Percentiles rank a stretch among this genome's conserved stretches.
phyloP scores from a whole-genome alignment of 2,797 vertebrate species.

The Merluccius polli region DNA sequence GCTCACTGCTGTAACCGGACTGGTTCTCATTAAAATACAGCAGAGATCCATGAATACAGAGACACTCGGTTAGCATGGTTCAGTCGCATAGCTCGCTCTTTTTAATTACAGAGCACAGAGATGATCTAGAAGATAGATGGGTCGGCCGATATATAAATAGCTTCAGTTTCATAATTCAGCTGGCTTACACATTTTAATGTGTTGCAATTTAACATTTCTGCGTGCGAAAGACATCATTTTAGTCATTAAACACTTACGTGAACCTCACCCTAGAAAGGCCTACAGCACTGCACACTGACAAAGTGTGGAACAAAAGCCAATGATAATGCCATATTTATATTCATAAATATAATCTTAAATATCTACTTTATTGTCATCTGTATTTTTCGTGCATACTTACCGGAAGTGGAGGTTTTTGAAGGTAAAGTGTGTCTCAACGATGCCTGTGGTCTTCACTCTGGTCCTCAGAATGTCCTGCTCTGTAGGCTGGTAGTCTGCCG shows the following conservation, averaged over 20 bases:
- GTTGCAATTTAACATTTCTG: not conserved
- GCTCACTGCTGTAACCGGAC: slow-evolving; percentile 49
- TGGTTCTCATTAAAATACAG: slow-evolving; percentile 42
- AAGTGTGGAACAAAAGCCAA: not conserved
- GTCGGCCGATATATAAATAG: slow-evolving; percentile 3
- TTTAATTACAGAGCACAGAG: slow-evolving; percentile 41
- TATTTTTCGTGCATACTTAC: slow-evolving; percentile 52
- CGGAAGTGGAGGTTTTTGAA: slow-evolving; percentile 99
- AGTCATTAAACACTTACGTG: not conserved
- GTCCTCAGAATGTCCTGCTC: slow-evolving; percentile 97
- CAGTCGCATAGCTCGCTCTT: slow-evolving; percentile 39
- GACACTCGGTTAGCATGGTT: not conserved
- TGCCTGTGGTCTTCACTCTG: slow-evolving; percentile 97
- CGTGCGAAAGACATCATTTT: not conserved
- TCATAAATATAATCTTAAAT: not conserved
- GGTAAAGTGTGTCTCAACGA: slow-evolving; percentile 97
- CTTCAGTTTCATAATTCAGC: not conserved
- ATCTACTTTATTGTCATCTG: not conserved
- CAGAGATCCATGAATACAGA: slow-evolving; percentile 34
- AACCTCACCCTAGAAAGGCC: not conserved
- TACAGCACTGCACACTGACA: not conserved
- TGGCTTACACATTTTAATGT: not conserved
- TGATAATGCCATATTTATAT: not conserved
- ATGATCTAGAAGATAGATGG: not conserved
- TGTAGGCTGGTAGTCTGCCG: slow-evolving; percentile 90